These are phyloP conservation scores for Epinephelus malabaricus DNA, from an alignment of 2,797 vertebrate species.

Conservation along the genomic window DNA sequence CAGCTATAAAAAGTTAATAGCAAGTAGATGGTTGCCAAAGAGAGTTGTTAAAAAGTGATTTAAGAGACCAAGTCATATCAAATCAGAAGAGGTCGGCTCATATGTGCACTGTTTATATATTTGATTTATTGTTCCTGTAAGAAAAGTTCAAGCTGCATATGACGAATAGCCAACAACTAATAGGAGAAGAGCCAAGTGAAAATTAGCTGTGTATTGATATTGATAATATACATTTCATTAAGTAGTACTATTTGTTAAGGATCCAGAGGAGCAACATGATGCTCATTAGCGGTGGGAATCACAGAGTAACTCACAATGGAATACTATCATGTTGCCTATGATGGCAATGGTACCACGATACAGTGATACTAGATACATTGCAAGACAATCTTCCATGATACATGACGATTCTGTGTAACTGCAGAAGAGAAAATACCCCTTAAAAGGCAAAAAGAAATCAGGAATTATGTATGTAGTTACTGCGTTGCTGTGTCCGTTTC, in stretches of 20 bases:
- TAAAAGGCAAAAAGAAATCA: too few relatives aligned
- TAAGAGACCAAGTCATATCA: constrained; percentile 11
- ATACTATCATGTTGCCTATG: too few relatives aligned
- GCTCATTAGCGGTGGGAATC: background rate
- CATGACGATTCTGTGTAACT: too few relatives aligned
- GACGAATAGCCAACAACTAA: constrained; percentile 18
- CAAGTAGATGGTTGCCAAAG: constrained; percentile 41
- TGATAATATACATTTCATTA: constrained; percentile 15
- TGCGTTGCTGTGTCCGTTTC: too few relatives aligned
- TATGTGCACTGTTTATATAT: background rate
- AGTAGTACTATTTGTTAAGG: constrained; percentile 8
- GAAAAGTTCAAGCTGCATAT: constrained; percentile 3
- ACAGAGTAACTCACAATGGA: too few relatives aligned
- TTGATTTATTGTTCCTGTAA: constrained; percentile 27
- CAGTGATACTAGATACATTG: too few relatives aligned
- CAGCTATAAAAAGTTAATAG: constrained; percentile 21
- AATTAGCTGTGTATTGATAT: constrained; percentile 11
- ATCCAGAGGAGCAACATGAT: background rate
- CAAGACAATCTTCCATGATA: too few relatives aligned
- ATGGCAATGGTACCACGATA: too few relatives aligned
- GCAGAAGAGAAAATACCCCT: too few relatives aligned
- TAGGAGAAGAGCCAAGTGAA: background rate
- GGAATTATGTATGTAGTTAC: too few relatives aligned
- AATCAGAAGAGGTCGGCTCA: constrained; percentile 1
- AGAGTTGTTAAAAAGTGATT: constrained; percentile 11